A percentile compares a stretch with the other conserved stretches of the same genome.
Conservation (phyloP, 2,888 invertebrate genomes). For the Scaptomyza parva region DNA sequence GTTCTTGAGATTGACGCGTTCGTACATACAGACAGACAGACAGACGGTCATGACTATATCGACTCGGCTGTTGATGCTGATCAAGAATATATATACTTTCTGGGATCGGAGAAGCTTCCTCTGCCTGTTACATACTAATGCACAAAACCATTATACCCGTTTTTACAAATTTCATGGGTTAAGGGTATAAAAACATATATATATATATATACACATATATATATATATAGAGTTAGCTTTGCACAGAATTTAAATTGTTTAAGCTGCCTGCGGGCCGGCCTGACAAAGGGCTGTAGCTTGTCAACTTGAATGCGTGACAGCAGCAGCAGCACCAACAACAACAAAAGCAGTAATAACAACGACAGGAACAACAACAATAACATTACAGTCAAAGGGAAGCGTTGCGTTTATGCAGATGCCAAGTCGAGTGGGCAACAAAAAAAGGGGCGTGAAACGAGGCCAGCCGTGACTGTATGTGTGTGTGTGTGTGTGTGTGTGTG, state of each 20-base stretch:
- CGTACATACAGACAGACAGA: no score
- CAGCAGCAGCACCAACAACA: conserved; percentile 21
- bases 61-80: no score
- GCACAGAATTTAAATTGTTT: conserved; percentile 45
- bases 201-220: no score
- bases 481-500: conserved; percentile 6
- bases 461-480: conserved; percentile 39
- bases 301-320: conserved; percentile 60
- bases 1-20: no score
- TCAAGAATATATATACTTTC: no score
- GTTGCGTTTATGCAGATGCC: conserved; percentile 76
- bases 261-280: conserved; percentile 39
- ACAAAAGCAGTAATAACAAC: conserved; percentile 38
- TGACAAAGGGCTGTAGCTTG: conserved; percentile 17
- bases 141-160: no score
- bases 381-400: conserved; percentile 44
- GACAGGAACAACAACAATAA: conserved; percentile 34
- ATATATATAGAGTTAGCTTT: conserved; percentile 36
- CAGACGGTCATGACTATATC: no score
- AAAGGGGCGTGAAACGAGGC: conserved; percentile 65
- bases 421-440: conserved; percentile 67
- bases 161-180: no score
- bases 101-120: no score
- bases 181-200: no score
- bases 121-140: no score